phyloP scores from a whole-genome alignment of 2,888 invertebrate species.

The Lapara coniferarum region DNA sequence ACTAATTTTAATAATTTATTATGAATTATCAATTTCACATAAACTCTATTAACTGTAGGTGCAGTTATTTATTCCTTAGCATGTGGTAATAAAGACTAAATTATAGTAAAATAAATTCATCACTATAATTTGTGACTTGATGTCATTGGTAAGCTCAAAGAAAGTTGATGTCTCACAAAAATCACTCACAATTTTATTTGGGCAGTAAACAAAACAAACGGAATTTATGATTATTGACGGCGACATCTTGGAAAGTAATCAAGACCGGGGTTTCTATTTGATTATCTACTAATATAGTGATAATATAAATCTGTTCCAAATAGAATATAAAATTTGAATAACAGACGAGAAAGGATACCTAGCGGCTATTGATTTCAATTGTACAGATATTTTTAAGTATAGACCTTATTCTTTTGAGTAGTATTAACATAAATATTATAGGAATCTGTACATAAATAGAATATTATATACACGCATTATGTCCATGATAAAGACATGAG shows the following conservation, averaged over 20 bases:
- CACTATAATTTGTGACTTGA: no score
- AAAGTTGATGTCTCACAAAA: conserved; percentile 16
- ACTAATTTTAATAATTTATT: no score
- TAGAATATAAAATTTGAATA: not conserved
- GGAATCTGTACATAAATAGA: not conserved
- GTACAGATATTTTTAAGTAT: no score
- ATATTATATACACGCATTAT: not conserved
- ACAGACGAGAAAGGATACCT: not conserved
- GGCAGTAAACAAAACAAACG: conserved; percentile 18
- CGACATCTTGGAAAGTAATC: conserved; percentile 8
- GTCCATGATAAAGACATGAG: not conserved
- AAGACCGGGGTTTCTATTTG: conserved; percentile 4
- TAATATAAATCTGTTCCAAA: not conserved
- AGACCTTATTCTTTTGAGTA: not conserved
- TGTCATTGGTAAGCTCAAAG: not conserved
- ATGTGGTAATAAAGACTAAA: no score
- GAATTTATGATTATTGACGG: conserved; percentile 15
- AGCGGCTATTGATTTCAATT: not conserved
- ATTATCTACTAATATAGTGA: conserved; percentile 1
- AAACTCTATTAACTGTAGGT: no score
- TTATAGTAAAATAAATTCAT: no score
- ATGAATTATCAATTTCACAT: no score
- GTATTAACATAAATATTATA: not conserved
- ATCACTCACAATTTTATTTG: conserved; percentile 18
- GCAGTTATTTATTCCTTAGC: no score